Base-by-base conservation (phyloP, 2,888 invertebrate genomes). In the Drosophila ezoana region DNA sequence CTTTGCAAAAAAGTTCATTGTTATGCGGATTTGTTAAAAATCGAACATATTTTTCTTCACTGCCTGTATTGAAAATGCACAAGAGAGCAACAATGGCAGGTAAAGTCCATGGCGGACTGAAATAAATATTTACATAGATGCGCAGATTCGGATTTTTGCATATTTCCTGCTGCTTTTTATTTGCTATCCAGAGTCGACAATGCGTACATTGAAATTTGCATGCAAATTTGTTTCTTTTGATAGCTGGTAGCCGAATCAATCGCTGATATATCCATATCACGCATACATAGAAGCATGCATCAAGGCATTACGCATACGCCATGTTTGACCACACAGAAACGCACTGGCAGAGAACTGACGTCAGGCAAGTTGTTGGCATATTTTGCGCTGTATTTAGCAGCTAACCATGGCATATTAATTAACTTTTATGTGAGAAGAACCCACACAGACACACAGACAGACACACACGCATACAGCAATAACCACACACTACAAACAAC, bases 371-470 rank as follows among this genome's bases (percentile, higher is more conserved):
- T 37, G 41, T 54, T 66, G 66, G 62, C 73, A 78, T 69, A 81
- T 87, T 76, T 67, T 74, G 20, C 58, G 76, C 72, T 74, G 75
- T 82, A 85, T 82, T 83, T 83, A 83, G 72, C 87, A 85, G 79
- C 72, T 77, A 75, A 77, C 72, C 77, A 75, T 72, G 54, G 67
- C 80, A 76, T 87, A 84, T 84, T 84, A 84, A 84, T 84, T 84
- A 84, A 87, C 87, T 87, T 84, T 84, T 87, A 85, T 87, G 83
- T 76, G 78, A 71, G 59, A 20, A 14, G 18, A 52, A 3, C 13
- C 35, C 48, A 52, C 49, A 56, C 52, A 35, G 48, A 40, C 33
- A 37, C n/a, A n/a, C n/a, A n/a, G n/a, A n/a, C n/a, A n/a, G n/a
- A n/a, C n/a, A n/a, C n/a, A n/a, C n/a, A n/a, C n/a, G n/a, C 35